These are phyloP conservation scores for Boloria euphrosyne DNA, from an alignment of 2,888 invertebrate species.

Conservation along the genomic window DNA sequence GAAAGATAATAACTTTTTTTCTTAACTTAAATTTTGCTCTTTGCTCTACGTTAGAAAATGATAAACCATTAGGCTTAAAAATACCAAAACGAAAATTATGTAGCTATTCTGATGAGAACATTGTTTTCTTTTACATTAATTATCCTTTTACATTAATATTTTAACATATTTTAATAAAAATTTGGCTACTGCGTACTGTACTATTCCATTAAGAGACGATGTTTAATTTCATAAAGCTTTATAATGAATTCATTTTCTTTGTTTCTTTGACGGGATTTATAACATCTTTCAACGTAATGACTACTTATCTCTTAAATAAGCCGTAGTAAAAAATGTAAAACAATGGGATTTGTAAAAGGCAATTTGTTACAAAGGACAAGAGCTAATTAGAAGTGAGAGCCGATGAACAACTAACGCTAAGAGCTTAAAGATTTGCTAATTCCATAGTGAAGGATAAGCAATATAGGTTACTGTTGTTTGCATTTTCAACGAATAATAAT, in stretches of 20 bases:
- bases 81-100: too few relatives aligned
- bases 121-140: background rate
- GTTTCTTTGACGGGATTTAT: conserved; percentile 26
- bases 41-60: too few relatives aligned
- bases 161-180: conserved; percentile 6
- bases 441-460: conserved; percentile 6
- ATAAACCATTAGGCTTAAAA: too few relatives aligned
- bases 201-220: conserved; percentile 15
- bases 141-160: background rate
- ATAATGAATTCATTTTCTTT: conserved; percentile 25
- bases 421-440: conserved; percentile 25
- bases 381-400: conserved; percentile 34
- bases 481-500: conserved; percentile 12
- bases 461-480: background rate
- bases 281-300: conserved; percentile 27
- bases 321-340: conserved; percentile 34
- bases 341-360: conserved; percentile 35
- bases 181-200: background rate
- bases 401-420: conserved; percentile 20
- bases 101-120: too few relatives aligned
- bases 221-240: conserved; percentile 16
- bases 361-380: conserved; percentile 36
- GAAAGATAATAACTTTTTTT: too few relatives aligned
- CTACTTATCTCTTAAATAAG: conserved; percentile 37
- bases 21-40: too few relatives aligned